Percentiles rank a stretch among this genome's conserved stretches.
These are phyloP conservation scores for Eunapius fragilis DNA, from an alignment of 37 sponge, comb jelly and placozoan genomes.

Conservation along the genomic window DNA sequence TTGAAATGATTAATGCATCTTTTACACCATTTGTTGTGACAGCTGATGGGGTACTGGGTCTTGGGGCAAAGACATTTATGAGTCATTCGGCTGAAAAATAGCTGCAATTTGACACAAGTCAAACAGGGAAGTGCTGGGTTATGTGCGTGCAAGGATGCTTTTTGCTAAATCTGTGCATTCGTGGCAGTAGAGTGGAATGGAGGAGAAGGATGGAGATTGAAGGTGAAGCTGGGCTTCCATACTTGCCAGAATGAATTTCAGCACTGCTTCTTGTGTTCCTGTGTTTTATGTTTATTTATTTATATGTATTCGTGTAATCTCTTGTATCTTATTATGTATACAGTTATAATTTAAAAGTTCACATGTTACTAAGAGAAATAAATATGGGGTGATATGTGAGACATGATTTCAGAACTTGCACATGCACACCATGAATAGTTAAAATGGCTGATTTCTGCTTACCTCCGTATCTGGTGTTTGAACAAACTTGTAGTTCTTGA, in stretches of 20 bases:
- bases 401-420: not conserved
- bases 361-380: too few relatives aligned
- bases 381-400: too few relatives aligned
- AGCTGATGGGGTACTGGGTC: constrained; percentile 30
- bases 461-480: constrained; percentile 67
- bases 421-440: not conserved
- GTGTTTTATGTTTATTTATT: too few relatives aligned
- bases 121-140: too few relatives aligned
- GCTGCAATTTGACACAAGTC: not conserved
- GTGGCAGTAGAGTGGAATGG: constrained; percentile 23
- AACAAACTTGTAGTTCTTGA: constrained; percentile 48
- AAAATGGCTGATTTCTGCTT: not conserved
- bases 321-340: too few relatives aligned
- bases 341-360: too few relatives aligned
- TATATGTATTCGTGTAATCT: too few relatives aligned
- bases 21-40: too few relatives aligned
- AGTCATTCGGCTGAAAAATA: constrained; percentile 5
- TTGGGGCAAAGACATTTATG: constrained; percentile 6
- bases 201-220: not conserved
- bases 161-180: constrained; percentile 24
- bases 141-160: not conserved
- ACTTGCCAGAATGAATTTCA: too few relatives aligned
- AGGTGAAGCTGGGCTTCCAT: too few relatives aligned
- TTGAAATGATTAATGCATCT: too few relatives aligned
- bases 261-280: too few relatives aligned